phyloP scores from a whole-genome alignment of 2,888 invertebrate species.

The Tortrix viridana region DNA sequence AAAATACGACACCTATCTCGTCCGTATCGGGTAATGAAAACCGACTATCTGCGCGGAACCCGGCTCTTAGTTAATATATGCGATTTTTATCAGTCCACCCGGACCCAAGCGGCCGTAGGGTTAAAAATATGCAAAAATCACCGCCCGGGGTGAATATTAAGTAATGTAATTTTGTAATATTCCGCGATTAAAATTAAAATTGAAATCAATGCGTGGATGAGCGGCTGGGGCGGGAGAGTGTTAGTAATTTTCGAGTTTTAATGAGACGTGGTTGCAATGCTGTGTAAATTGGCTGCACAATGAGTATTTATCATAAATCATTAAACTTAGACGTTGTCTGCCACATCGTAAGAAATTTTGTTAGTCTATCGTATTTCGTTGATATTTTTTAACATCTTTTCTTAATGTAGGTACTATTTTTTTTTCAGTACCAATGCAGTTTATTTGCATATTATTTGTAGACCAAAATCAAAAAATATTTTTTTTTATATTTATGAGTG shows the following conservation, averaged over 20 bases:
- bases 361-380: too few species aligned
- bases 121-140: slow-evolving; percentile 83
- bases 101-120: slow-evolving; percentile 57
- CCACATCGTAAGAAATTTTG: background rate
- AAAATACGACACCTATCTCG: slow-evolving; percentile 70
- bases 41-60: slow-evolving; percentile 64
- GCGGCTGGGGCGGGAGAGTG: slow-evolving; percentile 47
- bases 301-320: too few species aligned
- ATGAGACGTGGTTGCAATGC: slow-evolving; percentile 44
- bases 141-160: slow-evolving; percentile 81
- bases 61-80: slow-evolving; percentile 70
- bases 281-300: too few species aligned
- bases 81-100: slow-evolving; percentile 71
- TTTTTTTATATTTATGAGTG: background rate
- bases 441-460: too few species aligned
- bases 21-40: slow-evolving; percentile 73
- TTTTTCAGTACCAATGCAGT: too few species aligned
- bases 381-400: too few species aligned
- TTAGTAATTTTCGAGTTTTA: slow-evolving; percentile 47
- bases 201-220: slow-evolving; percentile 83
- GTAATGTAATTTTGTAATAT: slow-evolving; percentile 83
- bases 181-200: slow-evolving; percentile 84
- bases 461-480: background rate
- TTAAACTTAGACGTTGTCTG: too few species aligned
- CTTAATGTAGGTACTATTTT: background rate